phyloP scores from a whole-genome alignment of 2,888 invertebrate genomes.

The Euzetes globulus region DNA sequence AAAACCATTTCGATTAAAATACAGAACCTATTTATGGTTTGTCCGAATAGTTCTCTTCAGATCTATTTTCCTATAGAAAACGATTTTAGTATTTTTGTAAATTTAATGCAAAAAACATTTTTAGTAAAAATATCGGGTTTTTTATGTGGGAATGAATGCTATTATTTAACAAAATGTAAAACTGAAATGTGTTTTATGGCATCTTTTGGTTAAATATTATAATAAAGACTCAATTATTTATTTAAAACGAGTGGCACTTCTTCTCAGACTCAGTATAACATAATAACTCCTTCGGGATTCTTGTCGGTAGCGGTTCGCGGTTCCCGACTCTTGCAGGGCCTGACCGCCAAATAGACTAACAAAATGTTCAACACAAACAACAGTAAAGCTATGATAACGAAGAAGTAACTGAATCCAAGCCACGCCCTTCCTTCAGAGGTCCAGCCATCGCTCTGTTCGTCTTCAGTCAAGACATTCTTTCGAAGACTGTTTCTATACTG shows the following conservation, averaged over 20 bases:
- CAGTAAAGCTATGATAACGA: constrained; percentile 63
- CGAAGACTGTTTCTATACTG: constrained; percentile 73
- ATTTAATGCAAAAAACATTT: neutral
- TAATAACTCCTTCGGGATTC: constrained; percentile 61
- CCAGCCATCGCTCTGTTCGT: constrained; percentile 72
- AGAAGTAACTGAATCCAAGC: constrained; percentile 82
- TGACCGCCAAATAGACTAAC: constrained; percentile 64
- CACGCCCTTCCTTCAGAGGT: constrained; percentile 70
- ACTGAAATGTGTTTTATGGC: constrained; percentile 21
- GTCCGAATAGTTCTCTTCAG: neutral
- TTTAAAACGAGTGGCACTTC: constrained; percentile 25
- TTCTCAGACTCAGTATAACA: constrained; percentile 59
- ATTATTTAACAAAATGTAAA: constrained; percentile 8
- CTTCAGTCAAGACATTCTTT: constrained; percentile 69
- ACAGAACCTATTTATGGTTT: neutral
- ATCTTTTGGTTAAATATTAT: constrained; percentile 4
- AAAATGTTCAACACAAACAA: constrained; percentile 65
- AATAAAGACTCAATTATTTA: constrained; percentile 7
- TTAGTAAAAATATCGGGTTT: neutral
- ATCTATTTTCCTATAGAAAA: neutral
- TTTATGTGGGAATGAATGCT: constrained; percentile 8
- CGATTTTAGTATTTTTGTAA: neutral
- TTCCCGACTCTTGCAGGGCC: constrained; percentile 58
- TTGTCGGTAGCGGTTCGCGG: constrained; percentile 55
- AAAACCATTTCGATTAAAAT: neutral